Conservation (phyloP, 2,888 invertebrate genomes). For the Leucania comma region DNA sequence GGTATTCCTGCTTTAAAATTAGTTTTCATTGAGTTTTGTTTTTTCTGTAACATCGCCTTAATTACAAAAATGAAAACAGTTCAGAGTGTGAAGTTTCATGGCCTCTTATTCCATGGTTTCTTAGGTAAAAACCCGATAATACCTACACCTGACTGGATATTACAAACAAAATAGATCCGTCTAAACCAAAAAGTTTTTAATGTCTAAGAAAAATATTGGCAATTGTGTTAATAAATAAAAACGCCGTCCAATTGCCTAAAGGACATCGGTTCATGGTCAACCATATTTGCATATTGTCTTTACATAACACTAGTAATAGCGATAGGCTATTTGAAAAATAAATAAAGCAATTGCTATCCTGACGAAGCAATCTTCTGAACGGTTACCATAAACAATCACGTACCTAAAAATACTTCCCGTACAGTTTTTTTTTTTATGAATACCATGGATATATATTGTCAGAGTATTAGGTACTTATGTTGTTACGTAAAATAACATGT, state of each 20-base stretch:
- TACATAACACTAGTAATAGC: neutral
- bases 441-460: neutral
- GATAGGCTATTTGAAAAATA: neutral
- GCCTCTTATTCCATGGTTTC: no score
- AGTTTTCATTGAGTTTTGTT: no score
- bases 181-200: neutral
- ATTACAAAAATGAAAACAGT: no score
- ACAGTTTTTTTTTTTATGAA: slow-evolving; percentile 5
- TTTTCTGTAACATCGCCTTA: no score
- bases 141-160: no score
- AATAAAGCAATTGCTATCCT: neutral
- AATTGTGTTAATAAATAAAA: slow-evolving; percentile 44
- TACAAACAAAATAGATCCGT: neutral
- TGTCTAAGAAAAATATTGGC: slow-evolving; percentile 8
- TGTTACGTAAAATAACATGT: slow-evolving; percentile 3
- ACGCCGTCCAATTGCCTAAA: slow-evolving; percentile 1
- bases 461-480: neutral
- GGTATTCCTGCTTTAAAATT: no score
- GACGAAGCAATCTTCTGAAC: slow-evolving; percentile 16
- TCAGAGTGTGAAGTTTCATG: no score
- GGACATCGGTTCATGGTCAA: slow-evolving; percentile 35
- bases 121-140: no score
- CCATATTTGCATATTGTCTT: slow-evolving; percentile 40
- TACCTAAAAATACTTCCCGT: slow-evolving; percentile 3
- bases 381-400: neutral